Percentiles rank a stretch among this genome's conserved stretches.
These are phyloP conservation scores for Silvanus unidentatus DNA, from an alignment of 2,888 invertebrate genomes.

Conservation along the genomic window DNA sequence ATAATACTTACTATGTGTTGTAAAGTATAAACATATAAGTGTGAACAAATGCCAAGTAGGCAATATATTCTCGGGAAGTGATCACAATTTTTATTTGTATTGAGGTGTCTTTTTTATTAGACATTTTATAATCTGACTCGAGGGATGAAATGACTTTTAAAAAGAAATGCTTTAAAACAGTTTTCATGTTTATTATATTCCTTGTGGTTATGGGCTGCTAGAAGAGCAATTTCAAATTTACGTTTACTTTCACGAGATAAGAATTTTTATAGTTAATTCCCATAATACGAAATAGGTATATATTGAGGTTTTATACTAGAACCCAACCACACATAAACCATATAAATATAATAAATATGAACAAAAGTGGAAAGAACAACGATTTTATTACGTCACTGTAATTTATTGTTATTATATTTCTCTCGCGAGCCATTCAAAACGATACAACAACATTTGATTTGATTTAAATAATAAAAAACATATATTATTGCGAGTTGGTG, in stretches of 20 bases:
- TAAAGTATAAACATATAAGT: not conserved
- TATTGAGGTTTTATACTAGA: too few species aligned
- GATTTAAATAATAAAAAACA: not conserved
- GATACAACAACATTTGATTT: not conserved
- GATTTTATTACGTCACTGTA: slow-evolving; percentile 24
- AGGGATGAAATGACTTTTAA: slow-evolving; percentile 37
- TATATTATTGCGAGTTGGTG: not conserved
- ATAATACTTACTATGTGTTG: too few species aligned
- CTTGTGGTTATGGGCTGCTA: slow-evolving; percentile 29
- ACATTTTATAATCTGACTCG: slow-evolving; percentile 39
- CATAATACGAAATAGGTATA: slow-evolving; percentile 16
- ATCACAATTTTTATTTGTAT: slow-evolving; percentile 36
- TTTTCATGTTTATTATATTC: slow-evolving; percentile 40
- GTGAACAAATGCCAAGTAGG: slow-evolving; percentile 38
- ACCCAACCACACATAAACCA: too few species aligned
- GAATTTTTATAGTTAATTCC: slow-evolving; percentile 37
- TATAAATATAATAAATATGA: too few species aligned
- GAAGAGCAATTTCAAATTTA: slow-evolving; percentile 36
- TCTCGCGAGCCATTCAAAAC: not conserved
- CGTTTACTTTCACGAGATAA: slow-evolving; percentile 33
- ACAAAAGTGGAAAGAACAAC: not conserved
- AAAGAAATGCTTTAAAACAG: slow-evolving; percentile 37
- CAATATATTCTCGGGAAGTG: slow-evolving; percentile 29
- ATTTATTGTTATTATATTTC: slow-evolving; percentile 22
- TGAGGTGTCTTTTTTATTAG: slow-evolving; percentile 40